These are phyloP conservation scores for Apamea monoglypha DNA, from an alignment of 2,888 invertebrate genomes.

Conservation along the genomic window DNA sequence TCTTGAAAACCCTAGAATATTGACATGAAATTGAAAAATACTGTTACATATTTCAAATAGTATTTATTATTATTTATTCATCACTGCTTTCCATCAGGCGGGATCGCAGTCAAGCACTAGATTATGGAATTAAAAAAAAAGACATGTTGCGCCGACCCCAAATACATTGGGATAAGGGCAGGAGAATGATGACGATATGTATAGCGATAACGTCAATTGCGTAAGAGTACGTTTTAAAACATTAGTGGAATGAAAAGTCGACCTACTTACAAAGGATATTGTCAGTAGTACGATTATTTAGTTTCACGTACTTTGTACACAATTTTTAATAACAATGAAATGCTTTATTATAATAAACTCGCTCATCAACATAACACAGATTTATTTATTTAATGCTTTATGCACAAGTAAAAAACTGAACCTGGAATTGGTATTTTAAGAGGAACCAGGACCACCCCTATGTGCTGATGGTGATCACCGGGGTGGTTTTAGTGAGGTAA, in stretches of 20 bases:
- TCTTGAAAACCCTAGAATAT: not conserved
- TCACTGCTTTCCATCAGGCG: too few relatives aligned
- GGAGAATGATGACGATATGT: too few relatives aligned
- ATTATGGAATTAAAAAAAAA: too few relatives aligned
- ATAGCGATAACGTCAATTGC: slow-evolving; percentile 5
- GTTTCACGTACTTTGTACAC: not conserved
- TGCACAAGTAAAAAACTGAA: not conserved
- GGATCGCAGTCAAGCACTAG: too few relatives aligned
- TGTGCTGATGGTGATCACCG: too few relatives aligned
- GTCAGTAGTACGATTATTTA: not conserved
- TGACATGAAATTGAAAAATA: not conserved
- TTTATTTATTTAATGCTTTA: not conserved
- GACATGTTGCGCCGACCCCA: too few relatives aligned
- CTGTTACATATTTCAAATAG: not conserved
- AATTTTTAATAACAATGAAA: not conserved
- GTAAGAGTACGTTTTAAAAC: not conserved
- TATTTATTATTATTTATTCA: too few relatives aligned
- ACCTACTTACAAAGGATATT: not conserved
- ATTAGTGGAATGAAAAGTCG: not conserved
- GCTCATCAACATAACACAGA: not conserved
- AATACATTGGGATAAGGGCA: too few relatives aligned
- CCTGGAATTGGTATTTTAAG: too few relatives aligned
- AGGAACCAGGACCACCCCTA: too few relatives aligned
- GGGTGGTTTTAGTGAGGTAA: too few relatives aligned
- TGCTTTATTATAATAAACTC: not conserved